Conservation (phyloP, 2,888 invertebrate genomes). For the Apoderus coryli region DNA sequence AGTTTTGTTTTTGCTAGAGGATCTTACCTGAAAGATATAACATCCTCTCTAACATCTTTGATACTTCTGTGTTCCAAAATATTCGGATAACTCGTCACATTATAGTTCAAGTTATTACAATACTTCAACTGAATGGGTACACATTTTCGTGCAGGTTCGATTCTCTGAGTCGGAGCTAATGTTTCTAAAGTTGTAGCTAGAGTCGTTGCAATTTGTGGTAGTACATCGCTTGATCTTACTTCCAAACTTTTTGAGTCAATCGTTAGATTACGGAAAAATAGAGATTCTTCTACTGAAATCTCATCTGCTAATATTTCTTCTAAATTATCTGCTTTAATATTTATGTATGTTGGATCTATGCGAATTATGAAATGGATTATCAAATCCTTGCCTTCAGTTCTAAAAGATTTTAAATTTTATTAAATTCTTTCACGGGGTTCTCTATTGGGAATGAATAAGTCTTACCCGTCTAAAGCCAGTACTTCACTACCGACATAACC, state of each 20-base stretch:
- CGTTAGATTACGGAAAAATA: constrained; percentile 48
- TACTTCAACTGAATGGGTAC: constrained; percentile 49
- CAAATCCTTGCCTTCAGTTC: constrained; percentile 53
- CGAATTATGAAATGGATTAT: constrained; percentile 75
- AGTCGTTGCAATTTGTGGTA: constrained; percentile 26
- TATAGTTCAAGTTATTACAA: constrained; percentile 60
- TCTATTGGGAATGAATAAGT: constrained; percentile 10
- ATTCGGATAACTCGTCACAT: constrained; percentile 74
- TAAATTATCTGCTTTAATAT: constrained; percentile 49
- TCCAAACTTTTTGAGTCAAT: constrained; percentile 50
- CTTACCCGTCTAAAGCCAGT: constrained; percentile 73
- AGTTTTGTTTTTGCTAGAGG: too few relatives aligned
- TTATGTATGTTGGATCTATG: constrained; percentile 49
- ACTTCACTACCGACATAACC: constrained; percentile 69
- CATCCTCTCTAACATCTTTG: constrained; percentile 54
- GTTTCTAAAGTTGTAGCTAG: constrained; percentile 25
- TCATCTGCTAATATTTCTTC: constrained; percentile 51
- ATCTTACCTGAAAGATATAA: constrained; percentile 56
- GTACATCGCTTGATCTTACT: constrained; percentile 38
- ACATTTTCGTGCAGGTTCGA: constrained; percentile 51
- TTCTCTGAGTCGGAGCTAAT: constrained; percentile 37
- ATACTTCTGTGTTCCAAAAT: constrained; percentile 47
- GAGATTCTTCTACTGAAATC: constrained; percentile 39
- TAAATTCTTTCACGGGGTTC: neutral
- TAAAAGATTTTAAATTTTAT: constrained; percentile 26